A percentile compares a stretch with the other conserved stretches of the same genome.
Conservation (phyloP, 2,888 invertebrate species). For the Hedya salicella region DNA sequence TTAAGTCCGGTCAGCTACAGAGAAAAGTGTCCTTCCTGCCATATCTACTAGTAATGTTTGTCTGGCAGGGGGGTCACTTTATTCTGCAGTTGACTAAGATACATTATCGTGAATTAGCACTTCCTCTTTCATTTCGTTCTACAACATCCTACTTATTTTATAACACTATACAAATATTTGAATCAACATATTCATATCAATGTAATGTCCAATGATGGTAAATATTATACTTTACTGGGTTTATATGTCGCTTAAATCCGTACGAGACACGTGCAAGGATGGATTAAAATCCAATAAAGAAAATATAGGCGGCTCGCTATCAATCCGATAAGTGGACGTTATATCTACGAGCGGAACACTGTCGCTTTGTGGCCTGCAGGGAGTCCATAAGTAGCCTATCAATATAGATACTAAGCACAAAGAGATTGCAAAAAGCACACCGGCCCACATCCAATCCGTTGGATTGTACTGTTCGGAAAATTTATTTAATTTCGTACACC, state of each 20-base stretch:
- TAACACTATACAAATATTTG: too few relatives aligned
- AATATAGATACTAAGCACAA: slow-evolving; percentile 57
- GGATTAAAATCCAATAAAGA: slow-evolving; percentile 64
- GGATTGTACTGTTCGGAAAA: slow-evolving; percentile 40
- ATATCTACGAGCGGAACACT: slow-evolving; percentile 63
- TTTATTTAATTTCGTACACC: slow-evolving; percentile 50
- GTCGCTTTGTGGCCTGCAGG: slow-evolving; percentile 52
- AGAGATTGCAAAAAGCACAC: slow-evolving; percentile 60
- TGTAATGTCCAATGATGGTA: too few relatives aligned
- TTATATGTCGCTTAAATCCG: slow-evolving; percentile 31
- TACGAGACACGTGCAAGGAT: slow-evolving; percentile 49
- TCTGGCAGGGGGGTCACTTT: too few relatives aligned
- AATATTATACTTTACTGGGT: too few relatives aligned
- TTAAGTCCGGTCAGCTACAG: too few relatives aligned
- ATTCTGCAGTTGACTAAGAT: too few relatives aligned
- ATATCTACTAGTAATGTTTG: too few relatives aligned
- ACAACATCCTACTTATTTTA: too few relatives aligned
- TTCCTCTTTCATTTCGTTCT: too few relatives aligned
- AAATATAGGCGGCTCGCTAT: slow-evolving; percentile 63
- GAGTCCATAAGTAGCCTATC: slow-evolving; percentile 56
- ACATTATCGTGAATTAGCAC: too few relatives aligned
- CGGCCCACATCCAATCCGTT: slow-evolving; percentile 58
- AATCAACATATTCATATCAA: too few relatives aligned
- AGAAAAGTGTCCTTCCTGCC: too few relatives aligned
- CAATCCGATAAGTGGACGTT: slow-evolving; percentile 54